Conservation (phyloP, 2,113 vertebrate species). For the Montifringilla adamsi region DNA sequence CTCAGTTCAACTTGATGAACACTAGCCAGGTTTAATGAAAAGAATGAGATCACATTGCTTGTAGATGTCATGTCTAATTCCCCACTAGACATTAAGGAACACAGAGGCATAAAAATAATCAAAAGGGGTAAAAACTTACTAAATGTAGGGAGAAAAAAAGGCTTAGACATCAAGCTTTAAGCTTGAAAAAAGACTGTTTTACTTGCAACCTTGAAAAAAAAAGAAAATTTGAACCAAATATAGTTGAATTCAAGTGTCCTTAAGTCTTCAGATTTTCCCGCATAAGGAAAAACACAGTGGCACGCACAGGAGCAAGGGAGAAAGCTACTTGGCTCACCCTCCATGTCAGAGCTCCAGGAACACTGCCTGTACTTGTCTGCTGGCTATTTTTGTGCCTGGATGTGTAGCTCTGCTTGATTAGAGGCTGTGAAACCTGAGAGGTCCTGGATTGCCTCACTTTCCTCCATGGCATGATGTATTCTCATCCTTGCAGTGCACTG, state of each 20-base stretch:
- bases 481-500: neutral
- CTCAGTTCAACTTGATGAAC: neutral
- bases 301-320: accelerated
- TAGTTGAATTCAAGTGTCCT: neutral
- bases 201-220: neutral
- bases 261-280: neutral
- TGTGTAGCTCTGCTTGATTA: neutral
- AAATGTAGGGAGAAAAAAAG: neutral
- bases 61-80: neutral
- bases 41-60: neutral
- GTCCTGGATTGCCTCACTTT: neutral
- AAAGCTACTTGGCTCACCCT: neutral
- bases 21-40: neutral
- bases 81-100: neutral
- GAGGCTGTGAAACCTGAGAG: neutral
- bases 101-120: neutral
- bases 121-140: neutral
- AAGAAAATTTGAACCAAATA: neutral
- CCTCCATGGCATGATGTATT: accelerated
- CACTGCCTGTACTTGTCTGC: neutral
- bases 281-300: neutral
- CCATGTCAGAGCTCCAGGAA: neutral
- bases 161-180: neutral
- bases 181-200: neutral
- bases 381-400: neutral